These are phyloP conservation scores for Hyperopisus bebe DNA, from an alignment of 2,113 vertebrate genomes.

Conservation along the genomic window DNA sequence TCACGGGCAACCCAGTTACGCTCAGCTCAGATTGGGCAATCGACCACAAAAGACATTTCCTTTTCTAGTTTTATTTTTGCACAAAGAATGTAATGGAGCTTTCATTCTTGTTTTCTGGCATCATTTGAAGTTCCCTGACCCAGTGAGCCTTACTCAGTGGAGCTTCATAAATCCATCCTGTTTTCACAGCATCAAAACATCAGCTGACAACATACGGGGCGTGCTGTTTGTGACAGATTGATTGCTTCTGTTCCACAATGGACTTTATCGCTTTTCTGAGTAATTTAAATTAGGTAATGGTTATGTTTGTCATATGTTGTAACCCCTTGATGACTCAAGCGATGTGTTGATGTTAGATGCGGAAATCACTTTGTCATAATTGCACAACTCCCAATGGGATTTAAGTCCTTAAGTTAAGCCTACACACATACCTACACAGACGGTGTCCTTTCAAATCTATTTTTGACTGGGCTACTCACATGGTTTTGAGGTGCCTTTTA, in stretches of 20 bases:
- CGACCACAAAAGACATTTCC: neutral
- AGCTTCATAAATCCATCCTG: neutral
- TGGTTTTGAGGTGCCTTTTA: neutral
- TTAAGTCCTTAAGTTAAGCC: neutral
- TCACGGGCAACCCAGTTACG: neutral
- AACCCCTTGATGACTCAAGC: neutral
- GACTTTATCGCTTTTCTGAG: neutral
- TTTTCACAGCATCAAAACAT: neutral
- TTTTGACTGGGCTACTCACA: neutral
- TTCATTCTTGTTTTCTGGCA: neutral
- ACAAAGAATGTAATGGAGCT: neutral
- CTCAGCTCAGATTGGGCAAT: neutral
- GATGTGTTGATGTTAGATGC: neutral
- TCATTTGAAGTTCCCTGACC: neutral
- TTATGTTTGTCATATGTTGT: neutral
- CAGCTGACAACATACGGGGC: neutral
- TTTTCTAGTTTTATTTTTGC: neutral
- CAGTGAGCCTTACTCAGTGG: neutral
- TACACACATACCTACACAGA: neutral
- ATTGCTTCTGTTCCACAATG: neutral
- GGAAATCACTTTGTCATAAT: neutral
- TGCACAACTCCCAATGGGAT: neutral
- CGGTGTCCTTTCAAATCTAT: neutral
- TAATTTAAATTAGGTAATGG: neutral
- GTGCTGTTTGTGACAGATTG: neutral